Conservation (phyloP, 1,140 invertebrate species). For the Listronotus oregonensis region DNA sequence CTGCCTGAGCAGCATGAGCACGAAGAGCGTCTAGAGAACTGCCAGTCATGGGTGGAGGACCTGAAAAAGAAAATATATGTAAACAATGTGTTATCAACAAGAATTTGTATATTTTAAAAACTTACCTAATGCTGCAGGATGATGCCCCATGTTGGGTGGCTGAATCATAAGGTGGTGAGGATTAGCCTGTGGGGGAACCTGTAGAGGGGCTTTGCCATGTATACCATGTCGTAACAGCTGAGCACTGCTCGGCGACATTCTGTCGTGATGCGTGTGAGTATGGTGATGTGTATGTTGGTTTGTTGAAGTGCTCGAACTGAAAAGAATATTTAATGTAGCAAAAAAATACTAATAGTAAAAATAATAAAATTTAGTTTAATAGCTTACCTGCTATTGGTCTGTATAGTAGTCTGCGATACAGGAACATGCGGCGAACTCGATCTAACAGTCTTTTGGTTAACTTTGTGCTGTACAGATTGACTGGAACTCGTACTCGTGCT, state of each 20-base stretch:
- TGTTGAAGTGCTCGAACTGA: conserved; percentile 30
- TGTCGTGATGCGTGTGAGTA: conserved; percentile 61
- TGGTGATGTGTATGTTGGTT: conserved; percentile 64
- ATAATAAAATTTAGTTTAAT: background rate
- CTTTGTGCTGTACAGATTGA: conserved; percentile 59
- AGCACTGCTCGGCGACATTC: conserved; percentile 58
- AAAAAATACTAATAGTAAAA: background rate
- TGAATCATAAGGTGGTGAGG: conserved; percentile 69
- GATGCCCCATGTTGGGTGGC: conserved; percentile 61
- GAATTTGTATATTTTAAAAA: too few species aligned
- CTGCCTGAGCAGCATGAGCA: conserved; percentile 66
- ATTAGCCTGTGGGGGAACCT: conserved; percentile 59
- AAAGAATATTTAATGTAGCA: background rate
- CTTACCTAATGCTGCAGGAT: conserved; percentile 54
- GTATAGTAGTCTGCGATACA: conserved; percentile 53
- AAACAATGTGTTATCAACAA: background rate
- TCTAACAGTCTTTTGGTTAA: conserved; percentile 55
- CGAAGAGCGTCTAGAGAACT: conserved; percentile 64
- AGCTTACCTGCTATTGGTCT: conserved; percentile 22
- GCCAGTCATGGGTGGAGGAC: conserved; percentile 54
- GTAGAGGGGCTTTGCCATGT: conserved; percentile 50
- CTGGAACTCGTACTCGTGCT: conserved; percentile 67
- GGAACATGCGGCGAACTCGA: conserved; percentile 61
- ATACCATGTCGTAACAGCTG: conserved; percentile 45
- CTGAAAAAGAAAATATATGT: conserved; percentile 10